These are phyloP conservation scores for Saguinus imperator DNA, from an alignment of 2,113 vertebrate genomes.

Conservation along the genomic window DNA sequence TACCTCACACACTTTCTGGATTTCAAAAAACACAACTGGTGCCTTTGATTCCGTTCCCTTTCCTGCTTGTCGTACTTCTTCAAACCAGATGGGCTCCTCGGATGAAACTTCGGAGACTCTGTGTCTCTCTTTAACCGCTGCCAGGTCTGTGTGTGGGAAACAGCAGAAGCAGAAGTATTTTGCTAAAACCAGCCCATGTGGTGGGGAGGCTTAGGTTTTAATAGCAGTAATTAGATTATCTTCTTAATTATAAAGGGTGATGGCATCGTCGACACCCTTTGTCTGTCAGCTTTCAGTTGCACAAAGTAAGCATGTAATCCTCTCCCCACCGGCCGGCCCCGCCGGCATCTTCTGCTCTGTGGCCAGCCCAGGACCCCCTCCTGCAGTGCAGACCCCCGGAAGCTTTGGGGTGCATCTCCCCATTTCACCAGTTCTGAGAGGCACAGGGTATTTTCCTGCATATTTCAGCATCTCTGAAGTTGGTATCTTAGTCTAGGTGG, in stretches of 20 bases:
- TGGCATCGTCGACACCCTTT: conserved; percentile 34
- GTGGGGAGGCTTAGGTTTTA: not conserved
- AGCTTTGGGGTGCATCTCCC: not conserved
- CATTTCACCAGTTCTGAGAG: not conserved
- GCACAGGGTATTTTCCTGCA: not conserved
- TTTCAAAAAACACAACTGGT: conserved; percentile 75
- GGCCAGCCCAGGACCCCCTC: not conserved
- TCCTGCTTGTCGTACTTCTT: conserved; percentile 87
- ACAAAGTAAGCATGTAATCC: not conserved
- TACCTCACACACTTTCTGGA: conserved; percentile 82
- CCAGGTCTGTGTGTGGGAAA: conserved; percentile 77
- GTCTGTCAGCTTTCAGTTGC: conserved; percentile 26
- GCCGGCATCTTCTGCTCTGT: not conserved
- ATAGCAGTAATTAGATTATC: conserved; percentile 43
- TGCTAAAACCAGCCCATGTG: conserved; percentile 52
- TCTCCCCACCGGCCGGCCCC: not conserved
- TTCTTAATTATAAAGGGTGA: conserved; percentile 56
- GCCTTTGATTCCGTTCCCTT: conserved; percentile 86
- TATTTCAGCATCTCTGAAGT: not conserved
- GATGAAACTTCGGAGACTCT: conserved; percentile 83
- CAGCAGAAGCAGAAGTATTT: conserved; percentile 37
- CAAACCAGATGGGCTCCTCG: conserved; percentile 85
- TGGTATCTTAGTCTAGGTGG: not conserved
- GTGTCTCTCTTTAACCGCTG: conserved; percentile 81
- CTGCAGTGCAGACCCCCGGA: not conserved